Base-by-base conservation (phyloP, 1,140 invertebrate species). In the Psix sp. region DNA sequence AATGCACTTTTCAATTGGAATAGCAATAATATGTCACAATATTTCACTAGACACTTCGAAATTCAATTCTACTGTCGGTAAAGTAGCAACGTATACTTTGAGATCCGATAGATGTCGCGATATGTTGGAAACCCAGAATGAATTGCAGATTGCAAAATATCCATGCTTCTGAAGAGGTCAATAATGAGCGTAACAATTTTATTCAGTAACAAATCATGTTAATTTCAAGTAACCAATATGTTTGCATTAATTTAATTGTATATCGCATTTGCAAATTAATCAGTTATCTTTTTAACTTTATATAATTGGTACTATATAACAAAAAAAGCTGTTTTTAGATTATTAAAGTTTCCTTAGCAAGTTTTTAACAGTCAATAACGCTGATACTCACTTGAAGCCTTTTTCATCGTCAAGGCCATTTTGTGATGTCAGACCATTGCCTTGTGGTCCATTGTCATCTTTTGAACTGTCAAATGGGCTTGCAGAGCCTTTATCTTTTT, bases 391-490 rank as follows among this genome's bases (percentile, higher is more conserved):
- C 95, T 96, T 96, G 86, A 95, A 96, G 62, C 92, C 93, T 89
- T 95, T 95, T 77, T 95, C 94, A 78, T 98, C 96, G 76, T 97
- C 95, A 59, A 91, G 88, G 75, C 89, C 89, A 82, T 90, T 90
- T 77, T 87, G 86, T 26, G 91, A 90, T 57, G 91, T 90, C 63
- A 96, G 90, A 42, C 96, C 96, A 86, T 98, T 98, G 82, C 93
- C 91, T 80, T 93, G 90, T 71, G 93, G 90, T 29, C 91, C 91
- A 81, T 90, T 91, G 60, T 90, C 88, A 73, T 92, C 92, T 75
- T 91, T 90, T 76, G 84, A 82, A 33, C 74, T 80, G 59, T 88
- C 86, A 62, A 87, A 87, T 10, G 86, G 86, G 62, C 86, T 87
- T 14, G 85, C 82, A 24, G 86, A 83, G 24, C 86, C 86, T 73